Evolutionary conservation across 2,888 invertebrate species (phyloP), one percentile per base, ranked within the genome.

Genomic region (Zygogramma bicolorata): DNA sequence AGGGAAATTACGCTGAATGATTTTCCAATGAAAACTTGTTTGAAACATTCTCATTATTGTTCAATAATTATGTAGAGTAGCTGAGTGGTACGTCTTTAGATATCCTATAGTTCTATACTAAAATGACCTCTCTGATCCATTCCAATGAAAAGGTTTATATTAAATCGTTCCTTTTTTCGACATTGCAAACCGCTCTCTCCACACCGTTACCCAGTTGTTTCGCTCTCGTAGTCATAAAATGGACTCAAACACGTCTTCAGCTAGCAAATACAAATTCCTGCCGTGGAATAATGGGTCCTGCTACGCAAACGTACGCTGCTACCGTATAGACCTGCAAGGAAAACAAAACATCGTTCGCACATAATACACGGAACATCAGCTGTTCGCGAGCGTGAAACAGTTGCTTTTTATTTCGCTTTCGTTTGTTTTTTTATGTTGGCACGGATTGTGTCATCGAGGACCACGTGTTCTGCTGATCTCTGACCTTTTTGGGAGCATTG

Each of bases 181-280:
- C 46, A 46, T 20, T 20, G 20, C 46, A 46, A 46, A 46, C 46
- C 46, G 46, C 18, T 46, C 46, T 46, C 22, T 46, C 46, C 18
- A 46, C 46, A 46, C 46, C 46, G 46, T 46, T 46, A 46, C 20
- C 42, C 46, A 20, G 46, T 46, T 46, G 46, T 46, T 46, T 46
- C 46, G 20, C 46, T 46, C 46, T 20, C 46, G 46, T 46, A 46
- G 15, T 46, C 46, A 46, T 20, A 46, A 46, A 46, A 20, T 46
- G 46, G 20, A 46, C 13, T 46, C 46, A 18, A 20, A 20, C 46
- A 20, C 46, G 46, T 46, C 46, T 46, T 20, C n/a, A 38, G 38
- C 38, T 20, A 46, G 20, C 46, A 46, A 46, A 46, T 20, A 46
- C 46, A 20, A 46, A 46, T 46, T 20, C 46, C 46, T 46, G 13